A percentile compares a stretch with the other conserved stretches of the same genome.
phyloP scores from a whole-genome alignment of 1,140 invertebrate species.

The Holcopasites calliopsidis region DNA sequence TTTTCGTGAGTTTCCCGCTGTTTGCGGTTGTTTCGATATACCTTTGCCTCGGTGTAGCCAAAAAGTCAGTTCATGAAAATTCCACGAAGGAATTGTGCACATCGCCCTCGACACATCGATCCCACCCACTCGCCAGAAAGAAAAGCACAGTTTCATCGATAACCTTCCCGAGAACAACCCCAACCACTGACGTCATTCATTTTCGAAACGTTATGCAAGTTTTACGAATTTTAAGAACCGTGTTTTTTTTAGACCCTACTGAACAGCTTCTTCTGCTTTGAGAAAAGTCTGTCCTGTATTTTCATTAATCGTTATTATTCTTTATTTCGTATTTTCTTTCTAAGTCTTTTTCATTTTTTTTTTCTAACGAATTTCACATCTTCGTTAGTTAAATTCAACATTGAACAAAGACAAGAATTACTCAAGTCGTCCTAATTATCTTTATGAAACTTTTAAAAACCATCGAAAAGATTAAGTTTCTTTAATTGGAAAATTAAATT shows the following conservation, averaged over 20 bases:
- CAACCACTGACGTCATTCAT: slow-evolving; percentile 54
- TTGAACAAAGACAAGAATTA: background rate
- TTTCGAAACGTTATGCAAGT: slow-evolving; percentile 44
- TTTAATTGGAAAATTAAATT: background rate
- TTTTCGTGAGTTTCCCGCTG: too few relatives aligned
- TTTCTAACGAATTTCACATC: background rate
- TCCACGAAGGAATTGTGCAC: slow-evolving; percentile 53
- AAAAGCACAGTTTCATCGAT: slow-evolving; percentile 62
- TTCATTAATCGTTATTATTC: too few relatives aligned
- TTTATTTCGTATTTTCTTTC: background rate
- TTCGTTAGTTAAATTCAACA: too few relatives aligned
- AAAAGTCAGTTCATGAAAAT: slow-evolving; percentile 60
- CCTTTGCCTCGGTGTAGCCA: slow-evolving; percentile 26
- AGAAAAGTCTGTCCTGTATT: background rate
- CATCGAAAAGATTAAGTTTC: background rate
- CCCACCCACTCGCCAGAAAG: slow-evolving; percentile 34
- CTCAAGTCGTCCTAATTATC: too few relatives aligned
- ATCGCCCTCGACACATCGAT: slow-evolving; percentile 53
- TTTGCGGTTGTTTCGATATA: too few relatives aligned
- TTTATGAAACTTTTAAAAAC: too few relatives aligned
- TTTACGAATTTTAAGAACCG: background rate
- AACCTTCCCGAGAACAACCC: slow-evolving; percentile 52
- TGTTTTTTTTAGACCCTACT: too few relatives aligned
- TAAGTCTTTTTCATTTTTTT: background rate
- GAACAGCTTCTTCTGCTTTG: too few relatives aligned